These are phyloP conservation scores for Odontophorus gujanensis DNA, from an alignment of 2,113 vertebrate species.

Conservation along the genomic window DNA sequence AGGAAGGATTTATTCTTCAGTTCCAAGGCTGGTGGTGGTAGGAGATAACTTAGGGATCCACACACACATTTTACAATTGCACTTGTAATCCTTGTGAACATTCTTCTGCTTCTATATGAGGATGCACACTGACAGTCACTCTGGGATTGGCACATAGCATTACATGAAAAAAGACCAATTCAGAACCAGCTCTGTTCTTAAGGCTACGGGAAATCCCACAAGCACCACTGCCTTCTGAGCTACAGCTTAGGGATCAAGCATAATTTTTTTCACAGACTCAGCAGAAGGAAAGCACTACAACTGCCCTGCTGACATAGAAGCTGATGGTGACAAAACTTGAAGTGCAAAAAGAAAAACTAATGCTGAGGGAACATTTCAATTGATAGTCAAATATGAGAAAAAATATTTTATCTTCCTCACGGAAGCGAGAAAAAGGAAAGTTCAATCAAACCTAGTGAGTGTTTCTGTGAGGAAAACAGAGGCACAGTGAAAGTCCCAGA, in stretches of 20 bases:
- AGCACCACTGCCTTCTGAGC: background rate
- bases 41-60: background rate
- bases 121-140: background rate
- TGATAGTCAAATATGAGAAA: background rate
- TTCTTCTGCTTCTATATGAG: background rate
- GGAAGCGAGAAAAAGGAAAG: background rate
- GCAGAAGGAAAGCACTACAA: conserved; percentile 1
- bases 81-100: background rate
- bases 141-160: background rate
- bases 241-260: background rate
- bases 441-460: background rate
- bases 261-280: background rate
- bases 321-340: background rate
- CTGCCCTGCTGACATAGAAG: background rate
- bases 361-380: background rate
- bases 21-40: background rate
- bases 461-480: background rate
- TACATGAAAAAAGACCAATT: background rate
- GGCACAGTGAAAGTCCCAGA: background rate
- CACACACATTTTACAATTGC: background rate
- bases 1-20: background rate
- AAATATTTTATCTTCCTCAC: background rate
- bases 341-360: background rate
- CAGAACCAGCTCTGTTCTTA: background rate
- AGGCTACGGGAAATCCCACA: background rate